Evolutionary conservation across 2,888 invertebrate species (phyloP).

Genomic region (Meandrusa payeni): DNA sequence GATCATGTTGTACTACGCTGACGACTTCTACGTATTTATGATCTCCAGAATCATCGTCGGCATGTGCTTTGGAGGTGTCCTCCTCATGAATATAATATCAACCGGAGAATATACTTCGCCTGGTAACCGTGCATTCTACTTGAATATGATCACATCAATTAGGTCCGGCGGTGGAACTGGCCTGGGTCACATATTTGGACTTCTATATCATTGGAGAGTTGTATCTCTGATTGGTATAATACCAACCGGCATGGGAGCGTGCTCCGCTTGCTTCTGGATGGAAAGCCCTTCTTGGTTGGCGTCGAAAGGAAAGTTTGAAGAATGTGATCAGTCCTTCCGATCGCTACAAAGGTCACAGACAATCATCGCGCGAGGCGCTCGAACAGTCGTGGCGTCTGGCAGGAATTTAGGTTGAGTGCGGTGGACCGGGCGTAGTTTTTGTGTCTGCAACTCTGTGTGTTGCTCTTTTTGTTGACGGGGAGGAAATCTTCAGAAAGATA

Average conservation of each 20-base stretch:
- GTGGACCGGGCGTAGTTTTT: too few species aligned
- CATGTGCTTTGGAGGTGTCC: conserved; percentile 20
- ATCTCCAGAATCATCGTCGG: conserved; percentile 19
- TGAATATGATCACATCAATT: conserved; percentile 25
- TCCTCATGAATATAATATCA: conserved; percentile 15
- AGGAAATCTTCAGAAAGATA: too few species aligned
- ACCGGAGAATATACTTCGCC: conserved; percentile 13
- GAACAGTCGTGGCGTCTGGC: too few species aligned
- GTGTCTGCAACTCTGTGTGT: too few species aligned
- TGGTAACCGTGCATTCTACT: conserved; percentile 23
- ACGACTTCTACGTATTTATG: conserved; percentile 21
- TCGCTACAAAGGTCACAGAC: too few species aligned
- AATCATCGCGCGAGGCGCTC: too few species aligned
- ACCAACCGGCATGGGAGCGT: conserved; percentile 15
- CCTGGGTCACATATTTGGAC: conserved; percentile 25
- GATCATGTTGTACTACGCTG: conserved; percentile 26
- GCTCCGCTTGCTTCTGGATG: conserved; percentile 26
- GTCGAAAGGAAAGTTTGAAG: too few species aligned
- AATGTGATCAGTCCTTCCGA: too few species aligned
- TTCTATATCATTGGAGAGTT: conserved; percentile 26
- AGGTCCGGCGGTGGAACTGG: conserved; percentile 24
- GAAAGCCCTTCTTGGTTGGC: conserved; percentile 29
- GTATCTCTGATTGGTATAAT: conserved; percentile 27
- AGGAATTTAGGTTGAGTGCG: too few species aligned
- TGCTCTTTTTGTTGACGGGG: too few species aligned